Evolutionary conservation across 2,797 vertebrate genomes (phyloP).

Genomic region (Helicolenus hilgendorfi): DNA sequence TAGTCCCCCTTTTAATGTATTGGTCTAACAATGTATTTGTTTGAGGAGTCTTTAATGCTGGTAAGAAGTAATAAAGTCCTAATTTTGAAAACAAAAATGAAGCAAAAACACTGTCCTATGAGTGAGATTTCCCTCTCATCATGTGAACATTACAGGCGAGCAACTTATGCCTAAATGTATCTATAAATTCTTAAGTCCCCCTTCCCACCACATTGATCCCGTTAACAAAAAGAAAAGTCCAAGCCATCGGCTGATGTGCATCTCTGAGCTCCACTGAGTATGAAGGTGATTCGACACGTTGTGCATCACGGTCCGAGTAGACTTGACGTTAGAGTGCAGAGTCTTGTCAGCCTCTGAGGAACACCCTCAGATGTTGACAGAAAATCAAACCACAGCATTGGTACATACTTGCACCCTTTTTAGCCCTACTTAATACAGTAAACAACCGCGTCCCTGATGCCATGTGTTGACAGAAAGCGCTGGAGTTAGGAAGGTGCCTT

Average conservation of each 20-base stretch:
- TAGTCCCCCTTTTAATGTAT: not conserved
- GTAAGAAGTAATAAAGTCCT: not conserved
- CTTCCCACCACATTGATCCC: not conserved
- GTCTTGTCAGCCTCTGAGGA: constrained; percentile 8
- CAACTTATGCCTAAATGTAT: not conserved
- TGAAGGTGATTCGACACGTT: not conserved
- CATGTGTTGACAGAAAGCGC: constrained; percentile 70
- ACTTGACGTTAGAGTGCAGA: not conserved
- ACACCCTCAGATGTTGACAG: constrained; percentile 19
- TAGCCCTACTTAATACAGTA: constrained; percentile 56
- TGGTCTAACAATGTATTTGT: not conserved
- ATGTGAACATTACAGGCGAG: not conserved
- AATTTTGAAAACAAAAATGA: not conserved
- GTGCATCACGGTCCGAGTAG: not conserved
- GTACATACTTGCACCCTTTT: constrained; percentile 34
- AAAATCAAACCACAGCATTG: constrained; percentile 44
- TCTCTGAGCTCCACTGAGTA: not conserved
- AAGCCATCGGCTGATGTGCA: not conserved
- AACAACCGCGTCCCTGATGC: constrained; percentile 74
- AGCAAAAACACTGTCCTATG: not conserved
- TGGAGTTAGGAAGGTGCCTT: constrained; percentile 66
- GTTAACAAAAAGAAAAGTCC: not conserved
- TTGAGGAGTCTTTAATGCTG: not conserved
- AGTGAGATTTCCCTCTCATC: not conserved
- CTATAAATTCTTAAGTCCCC: not conserved